phyloP scores from a whole-genome alignment of 2,797 vertebrate species.

The Hemibagrus guttatus region DNA sequence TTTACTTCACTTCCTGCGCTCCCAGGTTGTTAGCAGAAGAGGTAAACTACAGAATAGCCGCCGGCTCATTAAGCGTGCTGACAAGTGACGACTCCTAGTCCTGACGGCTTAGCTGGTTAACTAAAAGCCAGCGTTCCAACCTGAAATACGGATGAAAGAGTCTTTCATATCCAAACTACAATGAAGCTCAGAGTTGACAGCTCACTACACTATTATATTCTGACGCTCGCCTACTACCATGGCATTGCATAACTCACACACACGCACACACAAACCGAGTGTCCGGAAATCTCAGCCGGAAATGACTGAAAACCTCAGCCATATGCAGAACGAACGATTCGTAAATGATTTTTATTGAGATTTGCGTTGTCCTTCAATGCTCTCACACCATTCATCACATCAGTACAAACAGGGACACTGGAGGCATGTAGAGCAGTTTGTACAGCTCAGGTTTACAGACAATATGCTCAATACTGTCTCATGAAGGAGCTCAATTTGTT shows the following conservation, averaged over 20 bases:
- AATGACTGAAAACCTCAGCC: background rate
- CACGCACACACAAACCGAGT: background rate
- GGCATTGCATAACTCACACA: background rate
- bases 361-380: too few relatives aligned
- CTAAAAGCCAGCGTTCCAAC: conserved; percentile 12
- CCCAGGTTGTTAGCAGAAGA: background rate
- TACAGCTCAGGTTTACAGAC: conserved; percentile 46
- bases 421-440: conserved; percentile 21
- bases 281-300: background rate
- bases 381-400: conserved; percentile 34
- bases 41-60: background rate
- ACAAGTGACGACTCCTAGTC: conserved; percentile 34
- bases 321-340: background rate
- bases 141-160: conserved; percentile 41
- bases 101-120: conserved; percentile 37
- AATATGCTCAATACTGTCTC: conserved; percentile 35
- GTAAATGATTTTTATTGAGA: background rate
- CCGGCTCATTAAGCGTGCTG: conserved; percentile 35
- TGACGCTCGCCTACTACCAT: conserved; percentile 19
- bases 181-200: conserved; percentile 1
- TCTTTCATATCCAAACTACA: conserved; percentile 36
- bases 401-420: conserved; percentile 44
- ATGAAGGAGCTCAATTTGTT: background rate
- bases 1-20: conserved; percentile 29
- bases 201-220: conserved; percentile 1